A percentile compares a stretch with the other conserved stretches of the same genome.
phyloP scores from a whole-genome alignment of 64 coral and sea anemone genomes.

The Dendrophyllia cribrosa region DNA sequence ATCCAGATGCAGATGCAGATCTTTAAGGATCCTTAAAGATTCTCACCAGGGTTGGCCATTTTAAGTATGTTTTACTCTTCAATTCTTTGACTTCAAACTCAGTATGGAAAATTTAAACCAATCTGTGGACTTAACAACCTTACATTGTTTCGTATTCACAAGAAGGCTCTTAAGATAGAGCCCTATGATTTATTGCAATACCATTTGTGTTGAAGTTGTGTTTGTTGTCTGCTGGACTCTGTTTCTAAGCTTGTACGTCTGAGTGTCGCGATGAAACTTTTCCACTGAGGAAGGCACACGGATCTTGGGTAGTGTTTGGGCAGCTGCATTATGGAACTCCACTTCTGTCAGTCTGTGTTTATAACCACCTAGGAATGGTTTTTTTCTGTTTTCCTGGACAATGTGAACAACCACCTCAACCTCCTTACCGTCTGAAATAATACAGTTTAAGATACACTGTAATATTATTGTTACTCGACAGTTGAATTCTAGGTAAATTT shows the following conservation, averaged over 20 bases:
- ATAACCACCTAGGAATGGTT: constrained; percentile 95
- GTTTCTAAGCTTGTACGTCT: constrained; percentile 85
- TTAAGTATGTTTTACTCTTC: too few species aligned
- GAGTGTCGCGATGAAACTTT: constrained; percentile 93
- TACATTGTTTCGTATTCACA: too few species aligned
- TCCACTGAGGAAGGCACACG: constrained; percentile 88
- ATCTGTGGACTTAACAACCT: too few species aligned
- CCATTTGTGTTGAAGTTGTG: constrained; percentile 99
- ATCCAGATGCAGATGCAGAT: too few species aligned
- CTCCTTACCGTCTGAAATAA: constrained; percentile 64
- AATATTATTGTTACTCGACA: not conserved
- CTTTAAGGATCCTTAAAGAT: too few species aligned
- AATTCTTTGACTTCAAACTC: too few species aligned
- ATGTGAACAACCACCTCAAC: constrained; percentile 81
- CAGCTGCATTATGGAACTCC: constrained; percentile 93
- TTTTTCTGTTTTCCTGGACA: constrained; percentile 78
- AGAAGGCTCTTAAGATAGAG: too few species aligned
- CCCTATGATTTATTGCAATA: not conserved
- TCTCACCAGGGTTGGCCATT: too few species aligned
- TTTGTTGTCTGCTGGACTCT: constrained; percentile 92
- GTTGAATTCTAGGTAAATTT: too few species aligned
- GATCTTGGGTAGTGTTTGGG: constrained; percentile 92
- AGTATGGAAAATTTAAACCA: too few species aligned
- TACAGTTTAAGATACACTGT: not conserved
- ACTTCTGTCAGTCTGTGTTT: constrained; percentile 86